Percentiles rank a stretch among this genome's conserved stretches.
Conservation (phyloP, 2,888 invertebrate genomes). For the Coelinius sp. region DNA sequence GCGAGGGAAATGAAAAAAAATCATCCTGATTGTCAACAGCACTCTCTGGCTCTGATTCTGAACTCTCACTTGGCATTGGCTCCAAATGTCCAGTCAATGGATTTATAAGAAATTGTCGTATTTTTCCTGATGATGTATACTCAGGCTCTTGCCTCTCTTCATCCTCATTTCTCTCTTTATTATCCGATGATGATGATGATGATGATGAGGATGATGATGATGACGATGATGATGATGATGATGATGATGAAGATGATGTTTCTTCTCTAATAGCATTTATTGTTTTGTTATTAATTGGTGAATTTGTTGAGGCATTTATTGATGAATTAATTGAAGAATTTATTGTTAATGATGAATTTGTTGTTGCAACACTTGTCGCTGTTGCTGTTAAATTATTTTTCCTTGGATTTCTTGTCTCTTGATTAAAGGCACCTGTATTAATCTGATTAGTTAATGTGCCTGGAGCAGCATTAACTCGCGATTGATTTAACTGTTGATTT, state of each 20-base stretch:
- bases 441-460: not conserved
- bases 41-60: constrained; percentile 74
- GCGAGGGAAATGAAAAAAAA: constrained; percentile 71
- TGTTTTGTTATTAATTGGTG: constrained; percentile 3
- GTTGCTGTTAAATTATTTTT: not conserved
- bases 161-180: constrained; percentile 31
- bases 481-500: constrained; percentile 20
- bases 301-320: not conserved
- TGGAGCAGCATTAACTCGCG: not conserved
- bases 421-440: constrained; percentile 23
- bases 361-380: not conserved
- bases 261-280: constrained; percentile 12
- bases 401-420: not conserved
- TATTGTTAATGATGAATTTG: not conserved
- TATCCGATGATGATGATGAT: not conserved
- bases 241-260: not conserved
- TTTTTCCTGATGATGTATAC: constrained; percentile 77
- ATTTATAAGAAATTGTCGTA: constrained; percentile 88
- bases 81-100: constrained; percentile 91
- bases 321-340: not conserved
- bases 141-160: constrained; percentile 72
- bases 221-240: not conserved
- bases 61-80: constrained; percentile 80
- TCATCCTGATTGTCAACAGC: constrained; percentile 70
- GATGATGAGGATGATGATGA: not conserved